Evolutionary conservation across 2,888 invertebrate species (phyloP), one percentile per base, ranked within the genome.

Genomic region (Hirtodrosophila duncani): DNA sequence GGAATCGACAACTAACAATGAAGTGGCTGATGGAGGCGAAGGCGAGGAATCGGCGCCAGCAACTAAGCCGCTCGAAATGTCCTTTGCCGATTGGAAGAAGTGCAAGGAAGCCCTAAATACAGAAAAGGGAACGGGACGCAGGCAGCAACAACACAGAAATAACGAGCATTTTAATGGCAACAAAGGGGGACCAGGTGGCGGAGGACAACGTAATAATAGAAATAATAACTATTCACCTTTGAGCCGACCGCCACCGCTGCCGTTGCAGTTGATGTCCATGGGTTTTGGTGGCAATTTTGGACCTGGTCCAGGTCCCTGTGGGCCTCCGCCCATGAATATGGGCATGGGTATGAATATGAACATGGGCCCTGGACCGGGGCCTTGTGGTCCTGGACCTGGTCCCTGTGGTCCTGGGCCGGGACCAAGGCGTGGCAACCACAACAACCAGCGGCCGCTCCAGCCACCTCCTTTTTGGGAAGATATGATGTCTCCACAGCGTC

Each of bases 61-160:
- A 0, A 8, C 45, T 0, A 60, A 58, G 0, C 53, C 68, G 5
- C 24, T 67, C 13, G 13, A 63, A 52, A 67, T 81, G 58, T 69
- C 83, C 0, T 81, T 80, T 38, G 69, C 74, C 3, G 83, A 80
- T 29, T 82, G 83, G 81, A 83, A 82, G 27, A 71, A 64, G 34
- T 57, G 63, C 31, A 81, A 74, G 24, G 78, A 74, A 3, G 42
- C 50, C 1, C 55, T 68, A 31, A 45, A 46, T 2, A 44, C 55
- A 41, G 21, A 36, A 14, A 3, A 48, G 4, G 42, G 45, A 6
- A 4, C 29, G n/a, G 24, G 18, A 2, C 7, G 20, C 8, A 16
- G 16, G n/a, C n/a, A n/a, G n/a, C n/a, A n/a, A n/a, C n/a, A n/a
- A n/a, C n/a, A n/a, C n/a, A n/a, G 52, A 14, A 62, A 49, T 7